Evolutionary conservation across 1,140 invertebrate species (phyloP).

Genomic region (Trachymyrmex septentrionalis): DNA sequence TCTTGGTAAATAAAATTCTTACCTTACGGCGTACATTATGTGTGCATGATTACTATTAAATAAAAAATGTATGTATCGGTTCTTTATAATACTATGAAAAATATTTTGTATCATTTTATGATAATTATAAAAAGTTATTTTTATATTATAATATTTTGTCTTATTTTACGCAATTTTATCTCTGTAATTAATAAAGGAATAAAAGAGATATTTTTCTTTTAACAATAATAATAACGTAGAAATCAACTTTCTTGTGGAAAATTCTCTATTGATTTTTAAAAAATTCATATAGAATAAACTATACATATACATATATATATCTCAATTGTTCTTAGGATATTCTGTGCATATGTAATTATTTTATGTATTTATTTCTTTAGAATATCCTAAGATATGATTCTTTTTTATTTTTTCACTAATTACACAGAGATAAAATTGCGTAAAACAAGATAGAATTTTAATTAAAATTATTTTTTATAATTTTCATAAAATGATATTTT

Average conservation of each 20-base stretch:
- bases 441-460: too few relatives aligned
- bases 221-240: not conserved
- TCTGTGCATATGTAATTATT: too few relatives aligned
- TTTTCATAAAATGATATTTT: too few relatives aligned
- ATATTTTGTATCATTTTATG: not conserved
- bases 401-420: too few relatives aligned
- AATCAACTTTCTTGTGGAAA: not conserved
- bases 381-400: too few relatives aligned
- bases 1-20: not conserved
- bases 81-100: not conserved
- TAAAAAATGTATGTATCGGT: not conserved
- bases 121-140: not conserved
- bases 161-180: not conserved
- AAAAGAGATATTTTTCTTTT: not conserved
- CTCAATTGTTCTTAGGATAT: too few relatives aligned
- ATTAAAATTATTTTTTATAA: too few relatives aligned
- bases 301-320: not conserved
- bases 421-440: too few relatives aligned
- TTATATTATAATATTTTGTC: not conserved
- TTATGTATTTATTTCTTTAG: too few relatives aligned
- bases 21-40: not conserved
- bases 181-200: not conserved
- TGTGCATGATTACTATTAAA: constrained; percentile 1
- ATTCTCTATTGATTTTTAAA: not conserved
- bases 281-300: not conserved